Conservation (phyloP, 2,113 vertebrate species). For the Pantherophis guttatus region DNA sequence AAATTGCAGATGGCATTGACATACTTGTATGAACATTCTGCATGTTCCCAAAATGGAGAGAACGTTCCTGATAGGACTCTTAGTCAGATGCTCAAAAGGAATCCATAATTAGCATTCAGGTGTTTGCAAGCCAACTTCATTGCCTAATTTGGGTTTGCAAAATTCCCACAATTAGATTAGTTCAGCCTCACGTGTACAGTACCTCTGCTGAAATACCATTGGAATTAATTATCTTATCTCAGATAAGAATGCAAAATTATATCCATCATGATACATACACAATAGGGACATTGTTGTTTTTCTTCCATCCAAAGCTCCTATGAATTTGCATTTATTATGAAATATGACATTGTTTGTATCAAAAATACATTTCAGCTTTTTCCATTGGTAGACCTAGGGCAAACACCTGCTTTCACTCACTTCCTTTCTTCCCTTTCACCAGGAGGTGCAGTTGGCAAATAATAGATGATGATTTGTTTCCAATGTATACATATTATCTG, state of each 20-base stretch:
- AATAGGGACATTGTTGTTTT: background rate
- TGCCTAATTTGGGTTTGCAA: conserved; percentile 17
- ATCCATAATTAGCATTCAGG: conserved; percentile 2
- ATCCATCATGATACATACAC: background rate
- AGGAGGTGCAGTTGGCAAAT: background rate
- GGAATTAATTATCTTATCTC: background rate
- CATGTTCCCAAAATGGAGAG: background rate
- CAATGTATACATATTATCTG: background rate
- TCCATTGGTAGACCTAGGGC: background rate
- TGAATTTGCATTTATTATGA: background rate
- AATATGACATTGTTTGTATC: background rate
- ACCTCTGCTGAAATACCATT: background rate
- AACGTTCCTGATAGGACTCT: background rate
- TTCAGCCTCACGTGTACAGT: background rate
- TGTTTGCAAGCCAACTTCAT: background rate
- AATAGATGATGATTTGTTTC: background rate
- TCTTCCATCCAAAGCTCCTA: background rate
- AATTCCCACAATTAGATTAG: conserved; percentile 14
- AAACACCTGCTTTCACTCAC: background rate
- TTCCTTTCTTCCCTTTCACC: background rate
- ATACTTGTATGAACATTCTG: background rate
- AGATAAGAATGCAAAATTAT: background rate
- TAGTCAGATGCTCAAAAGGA: background rate
- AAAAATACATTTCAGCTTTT: background rate
- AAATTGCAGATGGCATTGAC: background rate